These are phyloP conservation scores for Lucilia sericata DNA, from an alignment of 1,140 invertebrate genomes.

Conservation along the genomic window DNA sequence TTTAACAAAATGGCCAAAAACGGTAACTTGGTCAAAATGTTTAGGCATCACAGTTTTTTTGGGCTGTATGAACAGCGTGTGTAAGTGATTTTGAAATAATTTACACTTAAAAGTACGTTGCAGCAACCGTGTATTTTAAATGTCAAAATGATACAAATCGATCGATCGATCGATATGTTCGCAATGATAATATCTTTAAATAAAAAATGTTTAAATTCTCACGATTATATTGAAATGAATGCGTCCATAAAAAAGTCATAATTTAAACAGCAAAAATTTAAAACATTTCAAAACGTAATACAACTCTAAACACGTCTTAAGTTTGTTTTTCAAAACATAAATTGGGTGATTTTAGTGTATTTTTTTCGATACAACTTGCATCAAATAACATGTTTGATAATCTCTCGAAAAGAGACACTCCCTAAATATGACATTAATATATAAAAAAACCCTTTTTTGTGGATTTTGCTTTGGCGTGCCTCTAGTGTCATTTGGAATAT, in stretches of 20 bases:
- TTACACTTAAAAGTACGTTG: conserved; percentile 23
- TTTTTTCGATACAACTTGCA: not conserved
- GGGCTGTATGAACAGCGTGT: not conserved
- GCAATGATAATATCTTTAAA: not conserved
- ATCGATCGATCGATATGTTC: conserved; percentile 2
- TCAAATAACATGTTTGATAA: not conserved
- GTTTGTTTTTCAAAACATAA: conserved; percentile 1
- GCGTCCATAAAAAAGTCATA: conserved; percentile 5
- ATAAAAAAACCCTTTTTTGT: conserved; percentile 35
- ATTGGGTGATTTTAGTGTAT: not conserved
- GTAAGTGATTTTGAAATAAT: conserved; percentile 7
- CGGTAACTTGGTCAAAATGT: conserved; percentile 15
- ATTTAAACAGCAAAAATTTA: conserved; percentile 9
- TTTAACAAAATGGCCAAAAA: conserved; percentile 28
- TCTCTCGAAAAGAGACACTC: conserved; percentile 19
- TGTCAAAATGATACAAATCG: conserved; percentile 24
- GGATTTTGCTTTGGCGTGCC: conserved; percentile 12
- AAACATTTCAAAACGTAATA: not conserved
- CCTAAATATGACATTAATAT: conserved; percentile 42
- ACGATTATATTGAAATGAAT: conserved; percentile 19
- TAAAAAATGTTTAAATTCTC: not conserved
- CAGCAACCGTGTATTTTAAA: not conserved
- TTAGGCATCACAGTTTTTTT: conserved; percentile 8
- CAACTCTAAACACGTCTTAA: conserved; percentile 14
- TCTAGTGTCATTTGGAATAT: conserved; percentile 15